Base-by-base conservation (phyloP, 2,888 invertebrate genomes). In the Euphydryas editha region DNA sequence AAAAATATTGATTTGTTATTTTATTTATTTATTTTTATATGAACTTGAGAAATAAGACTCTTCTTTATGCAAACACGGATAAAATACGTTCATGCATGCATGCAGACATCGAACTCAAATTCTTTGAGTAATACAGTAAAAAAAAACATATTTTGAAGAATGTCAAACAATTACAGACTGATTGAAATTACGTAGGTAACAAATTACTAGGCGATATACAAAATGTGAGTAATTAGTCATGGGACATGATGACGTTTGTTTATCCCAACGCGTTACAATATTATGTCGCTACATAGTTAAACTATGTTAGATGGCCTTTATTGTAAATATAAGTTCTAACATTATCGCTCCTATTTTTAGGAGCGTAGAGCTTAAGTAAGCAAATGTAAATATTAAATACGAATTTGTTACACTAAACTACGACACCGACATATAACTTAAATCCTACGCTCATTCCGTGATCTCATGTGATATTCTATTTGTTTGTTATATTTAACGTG, bases 231-330 rank as follows among this genome's bases (percentile, higher is more conserved):
- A 58, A 68, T 64, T 68, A 64, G 60, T 64, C 46, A 68, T 24
- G 57, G 63, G 51, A 57, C 47, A 8, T n/a, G n/a, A n/a, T 24
- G 15, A 46, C 21, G 57, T 61, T 37, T 51, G 56, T 68, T 57
- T 64, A 60, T 46, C 56, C 51, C 44, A 47, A 37, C 46, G 13
- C 51, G 24, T 67, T 57, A 60, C 51, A 68, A 61, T 68, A 67
- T 58, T 59, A 56, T 61, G 30, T 64, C 64, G 60, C 51, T 51
- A 60, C 44, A 57, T 64, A 60, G 59, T 51, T n/a, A 68, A 68
- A 68, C 18, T 62, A 59, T 21, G 42, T 42, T 58, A 51, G n/a
- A 46, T 30, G 59, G 15, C 58, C 20, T 51, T 62, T 62, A 56
- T 55, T 36, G 37, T 59, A 46, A 55, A 1, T 37, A 15, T 20